These are phyloP conservation scores for Chlorospingus flavigularis DNA, from an alignment of 2,797 vertebrate species.

Conservation along the genomic window DNA sequence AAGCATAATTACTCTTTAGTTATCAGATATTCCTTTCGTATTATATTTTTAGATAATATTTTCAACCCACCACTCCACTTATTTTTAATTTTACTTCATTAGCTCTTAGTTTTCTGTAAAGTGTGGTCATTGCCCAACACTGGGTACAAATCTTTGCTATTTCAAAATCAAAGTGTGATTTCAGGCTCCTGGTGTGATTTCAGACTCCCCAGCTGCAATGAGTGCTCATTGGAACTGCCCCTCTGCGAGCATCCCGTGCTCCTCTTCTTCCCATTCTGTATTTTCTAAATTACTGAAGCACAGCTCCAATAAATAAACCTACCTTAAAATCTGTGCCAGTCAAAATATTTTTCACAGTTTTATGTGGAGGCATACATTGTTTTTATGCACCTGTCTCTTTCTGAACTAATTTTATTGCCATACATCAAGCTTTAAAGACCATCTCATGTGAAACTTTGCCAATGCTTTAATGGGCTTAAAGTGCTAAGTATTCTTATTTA, in stretches of 20 bases:
- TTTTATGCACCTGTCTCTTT: slow-evolving; percentile 54
- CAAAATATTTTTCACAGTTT: slow-evolving; percentile 60
- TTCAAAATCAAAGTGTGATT: background rate
- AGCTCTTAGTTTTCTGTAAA: background rate
- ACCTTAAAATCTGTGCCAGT: slow-evolving; percentile 57
- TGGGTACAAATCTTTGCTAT: background rate
- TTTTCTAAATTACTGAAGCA: slow-evolving; percentile 77
- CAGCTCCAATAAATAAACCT: slow-evolving; percentile 69
- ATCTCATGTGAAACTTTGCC: slow-evolving; percentile 62
- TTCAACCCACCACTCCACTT: background rate
- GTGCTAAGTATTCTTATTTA: slow-evolving; percentile 65
- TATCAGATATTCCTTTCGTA: background rate
- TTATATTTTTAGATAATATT: background rate
- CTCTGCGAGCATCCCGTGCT: slow-evolving; percentile 65
- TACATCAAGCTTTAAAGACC: slow-evolving; percentile 65
- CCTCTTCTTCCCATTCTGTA: slow-evolving; percentile 73
- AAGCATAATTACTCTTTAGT: background rate
- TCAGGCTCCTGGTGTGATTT: slow-evolving; percentile 17
- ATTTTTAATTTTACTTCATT: slow-evolving; percentile 28
- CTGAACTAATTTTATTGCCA: slow-evolving; percentile 69
- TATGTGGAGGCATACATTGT: slow-evolving; percentile 56
- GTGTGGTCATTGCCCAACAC: background rate
- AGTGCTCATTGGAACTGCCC: slow-evolving; percentile 47
- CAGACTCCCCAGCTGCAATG: slow-evolving; percentile 15
- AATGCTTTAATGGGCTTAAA: slow-evolving; percentile 66